Conservation (phyloP, 2,888 invertebrate species). For the Cheiracanthium punctorium region DNA sequence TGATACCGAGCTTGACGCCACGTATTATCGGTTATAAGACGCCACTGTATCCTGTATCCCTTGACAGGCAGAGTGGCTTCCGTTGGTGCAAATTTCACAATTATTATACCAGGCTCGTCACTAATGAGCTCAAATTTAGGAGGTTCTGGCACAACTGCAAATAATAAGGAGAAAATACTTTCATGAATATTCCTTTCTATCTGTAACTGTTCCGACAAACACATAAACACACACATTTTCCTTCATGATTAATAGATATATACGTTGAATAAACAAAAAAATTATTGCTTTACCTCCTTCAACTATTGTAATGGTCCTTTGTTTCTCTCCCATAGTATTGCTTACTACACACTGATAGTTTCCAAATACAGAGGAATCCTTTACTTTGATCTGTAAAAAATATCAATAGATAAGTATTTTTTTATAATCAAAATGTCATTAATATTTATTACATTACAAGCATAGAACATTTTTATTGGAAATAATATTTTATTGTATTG, state of each 20-base stretch:
- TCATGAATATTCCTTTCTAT: too few relatives aligned
- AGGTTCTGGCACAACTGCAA: conserved; percentile 53
- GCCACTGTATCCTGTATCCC: conserved; percentile 55
- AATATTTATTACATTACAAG: too few relatives aligned
- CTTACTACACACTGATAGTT: conserved; percentile 56
- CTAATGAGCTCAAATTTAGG: conserved; percentile 35
- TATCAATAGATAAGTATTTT: too few relatives aligned
- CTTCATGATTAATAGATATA: too few relatives aligned
- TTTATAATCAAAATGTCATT: too few relatives aligned
- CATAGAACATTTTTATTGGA: too few relatives aligned
- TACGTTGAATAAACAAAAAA: too few relatives aligned
- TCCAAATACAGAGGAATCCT: conserved; percentile 49
- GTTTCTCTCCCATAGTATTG: conserved; percentile 50
- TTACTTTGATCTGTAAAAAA: conserved; percentile 56
- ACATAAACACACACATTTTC: too few relatives aligned
- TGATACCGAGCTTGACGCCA: conserved; percentile 60
- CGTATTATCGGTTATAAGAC: conserved; percentile 38
- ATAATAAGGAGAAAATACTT: too few relatives aligned
- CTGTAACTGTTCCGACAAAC: too few relatives aligned
- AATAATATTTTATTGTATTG: too few relatives aligned
- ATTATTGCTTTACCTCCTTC: conserved; percentile 59
- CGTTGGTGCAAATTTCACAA: conserved; percentile 21
- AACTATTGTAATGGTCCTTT: conserved; percentile 41
- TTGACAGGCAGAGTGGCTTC: conserved; percentile 28
- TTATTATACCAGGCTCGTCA: conserved; percentile 55